Evolutionary conservation across 1,140 invertebrate species (phyloP).

Genomic region (Eufriesea mexicana): DNA sequence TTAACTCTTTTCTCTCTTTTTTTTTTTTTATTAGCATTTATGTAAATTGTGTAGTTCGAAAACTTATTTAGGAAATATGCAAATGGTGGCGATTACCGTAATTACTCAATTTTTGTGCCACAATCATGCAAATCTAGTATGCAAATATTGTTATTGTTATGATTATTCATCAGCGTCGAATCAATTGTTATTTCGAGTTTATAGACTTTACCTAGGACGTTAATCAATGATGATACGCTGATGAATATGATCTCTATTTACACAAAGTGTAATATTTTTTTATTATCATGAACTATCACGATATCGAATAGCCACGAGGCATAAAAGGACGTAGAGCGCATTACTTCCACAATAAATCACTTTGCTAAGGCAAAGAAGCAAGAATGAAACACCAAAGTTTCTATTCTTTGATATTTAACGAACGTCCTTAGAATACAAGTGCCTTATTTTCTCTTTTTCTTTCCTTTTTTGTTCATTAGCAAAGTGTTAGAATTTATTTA

Average conservation of each 20-base stretch:
- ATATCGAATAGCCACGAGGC: not conserved
- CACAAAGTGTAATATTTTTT: conserved; percentile 30
- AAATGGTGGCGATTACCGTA: not conserved
- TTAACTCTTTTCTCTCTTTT: not conserved
- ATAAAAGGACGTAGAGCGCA: not conserved
- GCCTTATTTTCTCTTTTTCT: conserved; percentile 6
- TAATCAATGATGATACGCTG: not conserved
- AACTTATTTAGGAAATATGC: conserved; percentile 5
- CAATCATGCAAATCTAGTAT: not conserved
- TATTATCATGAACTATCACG: conserved; percentile 16
- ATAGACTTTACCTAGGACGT: not conserved
- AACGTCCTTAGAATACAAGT: not conserved
- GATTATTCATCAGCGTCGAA: conserved; percentile 30
- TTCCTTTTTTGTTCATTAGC: conserved; percentile 4
- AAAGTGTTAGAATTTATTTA: conserved; percentile 23
- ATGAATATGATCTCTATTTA: conserved; percentile 42
- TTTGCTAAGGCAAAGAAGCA: not conserved
- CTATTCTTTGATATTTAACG: not conserved
- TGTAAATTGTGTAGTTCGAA: conserved; percentile 6
- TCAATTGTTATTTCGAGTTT: conserved; percentile 6
- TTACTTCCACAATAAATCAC: not conserved
- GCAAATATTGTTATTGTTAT: conserved; percentile 35
- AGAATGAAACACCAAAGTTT: not conserved
- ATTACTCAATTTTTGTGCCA: conserved; percentile 21
- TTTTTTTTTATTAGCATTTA: conserved; percentile 7